These are phyloP conservation scores for Elephantulus edwardii DNA, from an alignment of 2,113 vertebrate genomes.

Conservation along the genomic window DNA sequence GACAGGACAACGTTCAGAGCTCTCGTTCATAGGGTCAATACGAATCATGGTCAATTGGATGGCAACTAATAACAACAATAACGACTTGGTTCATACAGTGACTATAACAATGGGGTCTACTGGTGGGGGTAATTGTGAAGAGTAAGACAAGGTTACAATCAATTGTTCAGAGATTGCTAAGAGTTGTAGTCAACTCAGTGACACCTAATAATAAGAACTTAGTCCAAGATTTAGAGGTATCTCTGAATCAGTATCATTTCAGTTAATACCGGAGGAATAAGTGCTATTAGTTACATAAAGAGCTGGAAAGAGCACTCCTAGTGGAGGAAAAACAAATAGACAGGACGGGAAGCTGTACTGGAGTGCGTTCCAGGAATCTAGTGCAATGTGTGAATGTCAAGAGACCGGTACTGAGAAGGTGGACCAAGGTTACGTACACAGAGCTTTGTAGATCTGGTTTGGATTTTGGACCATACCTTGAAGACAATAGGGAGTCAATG, in stretches of 20 bases:
- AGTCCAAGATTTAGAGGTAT: not conserved
- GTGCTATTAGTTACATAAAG: not conserved
- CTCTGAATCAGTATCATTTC: not conserved
- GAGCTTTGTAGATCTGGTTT: not conserved
- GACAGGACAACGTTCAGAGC: too few species aligned
- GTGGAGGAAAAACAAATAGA: too few species aligned
- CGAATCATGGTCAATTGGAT: too few species aligned
- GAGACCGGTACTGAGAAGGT: not conserved
- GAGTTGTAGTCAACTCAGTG: too few species aligned
- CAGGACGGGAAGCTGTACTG: not conserved
- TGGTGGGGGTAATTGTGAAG: too few species aligned
- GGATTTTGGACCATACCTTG: not conserved
- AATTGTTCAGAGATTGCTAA: too few species aligned
- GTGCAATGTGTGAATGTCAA: not conserved
- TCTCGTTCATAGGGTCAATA: too few species aligned
- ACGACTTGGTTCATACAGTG: too few species aligned
- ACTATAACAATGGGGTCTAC: too few species aligned
- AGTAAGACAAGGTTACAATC: too few species aligned
- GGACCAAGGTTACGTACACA: fast-evolving
- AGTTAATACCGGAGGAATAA: not conserved
- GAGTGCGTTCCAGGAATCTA: not conserved
- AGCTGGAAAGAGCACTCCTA: fast-evolving
- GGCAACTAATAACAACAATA: too few species aligned
- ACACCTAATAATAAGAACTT: too few species aligned
- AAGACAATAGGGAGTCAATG: not conserved